A percentile compares a stretch with the other conserved stretches of the same genome.
Conservation (phyloP, 2,888 invertebrate species). For the Cyaniris semiargus region DNA sequence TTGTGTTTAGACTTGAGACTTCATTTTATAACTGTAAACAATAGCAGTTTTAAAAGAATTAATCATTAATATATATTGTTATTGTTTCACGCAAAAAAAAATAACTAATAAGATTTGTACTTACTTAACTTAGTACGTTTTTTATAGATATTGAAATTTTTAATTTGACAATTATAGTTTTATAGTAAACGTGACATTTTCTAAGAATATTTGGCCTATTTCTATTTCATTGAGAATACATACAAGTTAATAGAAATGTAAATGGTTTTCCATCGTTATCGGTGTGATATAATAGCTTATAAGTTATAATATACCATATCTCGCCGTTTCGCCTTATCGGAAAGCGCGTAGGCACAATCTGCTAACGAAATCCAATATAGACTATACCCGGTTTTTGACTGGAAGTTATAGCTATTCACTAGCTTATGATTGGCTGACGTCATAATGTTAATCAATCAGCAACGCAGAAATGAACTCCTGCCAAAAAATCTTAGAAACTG, state of each 20-base stretch:
- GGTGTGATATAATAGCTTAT: constrained; percentile 20
- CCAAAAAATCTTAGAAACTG: background rate
- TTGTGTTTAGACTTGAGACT: background rate
- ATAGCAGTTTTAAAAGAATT: no score
- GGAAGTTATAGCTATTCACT: background rate
- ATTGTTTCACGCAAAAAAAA: background rate
- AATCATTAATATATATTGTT: background rate
- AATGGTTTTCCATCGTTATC: constrained; percentile 1
- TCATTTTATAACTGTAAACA: background rate
- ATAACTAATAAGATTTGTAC: background rate
- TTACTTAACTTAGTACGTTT: no score
- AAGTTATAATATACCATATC: background rate
- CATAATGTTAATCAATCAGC: background rate
- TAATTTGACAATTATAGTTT: background rate
- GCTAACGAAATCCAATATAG: background rate
- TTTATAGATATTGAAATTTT: background rate
- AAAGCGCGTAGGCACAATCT: background rate
- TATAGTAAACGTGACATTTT: background rate
- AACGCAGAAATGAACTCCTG: background rate
- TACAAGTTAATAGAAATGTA: constrained; percentile 15
- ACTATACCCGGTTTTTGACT: background rate
- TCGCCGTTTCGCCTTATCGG: background rate
- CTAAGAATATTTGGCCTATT: background rate
- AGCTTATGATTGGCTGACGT: background rate
- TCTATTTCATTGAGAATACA: constrained; percentile 1